Base-by-base conservation (phyloP, 2,888 invertebrate species). In the Aquatica leii region DNA sequence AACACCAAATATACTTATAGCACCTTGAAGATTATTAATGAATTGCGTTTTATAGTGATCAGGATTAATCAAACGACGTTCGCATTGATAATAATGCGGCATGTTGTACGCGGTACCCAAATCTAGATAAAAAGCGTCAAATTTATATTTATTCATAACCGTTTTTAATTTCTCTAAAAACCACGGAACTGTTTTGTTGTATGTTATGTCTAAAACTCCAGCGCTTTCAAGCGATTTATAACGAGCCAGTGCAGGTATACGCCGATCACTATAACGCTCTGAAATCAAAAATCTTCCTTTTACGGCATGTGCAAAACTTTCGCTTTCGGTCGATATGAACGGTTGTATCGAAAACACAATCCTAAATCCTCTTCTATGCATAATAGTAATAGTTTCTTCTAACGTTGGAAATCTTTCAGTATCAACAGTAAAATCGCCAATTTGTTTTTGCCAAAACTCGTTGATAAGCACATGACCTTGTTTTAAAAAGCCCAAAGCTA, bases 321-420 rank as follows among this genome's bases (percentile, higher is more conserved):
- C 82, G 68, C 95, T 94, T 73, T 94, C 93, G 0, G 94, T 93
- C 54, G 92, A 91, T 31, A 96, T 90, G 77, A 94, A 97, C 0
- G 97, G 96, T 76, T 95, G 95, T 0, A 96, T 87, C n/a, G 94
- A 91, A 69, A 97, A 89, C 0, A 92, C 92, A 11, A 97, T 90
- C 74, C 92, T 88, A 69, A 96, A 97, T 0, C 95, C 95, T 67
- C 94, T 84, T 31, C 95, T 85, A 68, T 91, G 91, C 35, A 95
- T 84, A 54, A 93, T 90, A 71, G 92, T 90, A 5, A 95, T 89
- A 1, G 92, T 92, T 60, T 90, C 88, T 59, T 90, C 89, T 70
- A 94, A 84, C 0, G 90, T 90, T 48, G 90, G 90, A 76, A 97
- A 97, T 61, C 94, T 84, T 21, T 82, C 84, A 0, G 83, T 83